These are phyloP conservation scores for Trachops cirrhosus DNA, from an alignment of 2,797 vertebrate species.

Conservation along the genomic window DNA sequence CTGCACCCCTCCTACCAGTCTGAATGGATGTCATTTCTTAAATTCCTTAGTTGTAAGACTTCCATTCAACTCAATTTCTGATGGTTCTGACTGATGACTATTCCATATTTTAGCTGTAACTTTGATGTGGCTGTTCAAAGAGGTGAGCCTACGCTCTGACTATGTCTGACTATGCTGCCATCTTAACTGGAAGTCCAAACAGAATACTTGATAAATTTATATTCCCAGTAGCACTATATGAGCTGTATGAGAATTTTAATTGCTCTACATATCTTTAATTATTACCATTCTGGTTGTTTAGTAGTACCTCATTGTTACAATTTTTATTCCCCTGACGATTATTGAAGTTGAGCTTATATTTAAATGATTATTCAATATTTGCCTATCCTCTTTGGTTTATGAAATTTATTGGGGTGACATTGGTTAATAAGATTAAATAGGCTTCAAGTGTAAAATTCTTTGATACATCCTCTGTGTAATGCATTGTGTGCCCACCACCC, in stretches of 20 bases:
- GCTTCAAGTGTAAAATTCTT: neutral
- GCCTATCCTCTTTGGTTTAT: neutral
- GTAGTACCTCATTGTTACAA: neutral
- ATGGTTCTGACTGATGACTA: too few species aligned
- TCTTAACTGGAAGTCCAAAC: too few species aligned
- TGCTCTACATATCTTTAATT: neutral
- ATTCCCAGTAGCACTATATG: neutral
- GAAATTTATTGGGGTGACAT: neutral
- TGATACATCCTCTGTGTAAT: neutral
- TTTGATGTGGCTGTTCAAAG: too few species aligned
- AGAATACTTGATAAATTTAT: neutral
- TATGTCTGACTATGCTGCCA: too few species aligned
- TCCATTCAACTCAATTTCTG: too few species aligned
- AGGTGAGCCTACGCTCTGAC: too few species aligned
- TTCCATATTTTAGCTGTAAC: too few species aligned
- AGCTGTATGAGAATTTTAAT: neutral
- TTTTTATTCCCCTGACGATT: neutral
- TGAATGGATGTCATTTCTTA: too few species aligned
- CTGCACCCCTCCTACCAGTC: too few species aligned
- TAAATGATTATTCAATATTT: neutral
- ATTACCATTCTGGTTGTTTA: neutral
- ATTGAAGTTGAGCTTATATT: neutral
- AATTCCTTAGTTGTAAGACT: too few species aligned
- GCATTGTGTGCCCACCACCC: neutral
- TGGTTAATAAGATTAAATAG: neutral